Conservation (phyloP, 2,888 invertebrate species). For the Lasioglossum pauxillum region DNA sequence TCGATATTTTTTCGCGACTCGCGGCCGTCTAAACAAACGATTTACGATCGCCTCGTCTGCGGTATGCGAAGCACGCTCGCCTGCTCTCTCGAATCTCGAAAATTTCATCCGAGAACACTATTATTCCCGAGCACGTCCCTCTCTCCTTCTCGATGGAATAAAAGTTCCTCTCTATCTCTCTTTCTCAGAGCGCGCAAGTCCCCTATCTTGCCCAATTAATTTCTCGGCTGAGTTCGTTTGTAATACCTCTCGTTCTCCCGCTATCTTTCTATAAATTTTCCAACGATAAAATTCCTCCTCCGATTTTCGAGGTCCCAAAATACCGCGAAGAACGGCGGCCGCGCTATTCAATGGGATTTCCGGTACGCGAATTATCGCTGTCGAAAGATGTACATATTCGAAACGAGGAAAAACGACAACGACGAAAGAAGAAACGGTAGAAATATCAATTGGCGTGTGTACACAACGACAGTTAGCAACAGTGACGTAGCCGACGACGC, state of each 20-base stretch:
- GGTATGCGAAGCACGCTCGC: neutral
- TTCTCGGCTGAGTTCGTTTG: constrained; percentile 42
- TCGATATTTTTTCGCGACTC: neutral
- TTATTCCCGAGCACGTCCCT: neutral
- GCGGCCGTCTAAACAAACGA: neutral
- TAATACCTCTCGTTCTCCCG: constrained; percentile 53
- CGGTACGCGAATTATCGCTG: neutral
- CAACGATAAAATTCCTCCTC: constrained; percentile 20
- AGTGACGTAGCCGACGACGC: constrained; percentile 62
- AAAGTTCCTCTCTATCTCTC: neutral
- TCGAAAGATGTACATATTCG: neutral
- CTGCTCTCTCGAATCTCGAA: neutral
- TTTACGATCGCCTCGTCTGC: neutral
- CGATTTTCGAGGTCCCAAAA: neutral
- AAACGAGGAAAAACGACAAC: neutral
- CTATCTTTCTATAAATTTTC: constrained; percentile 59
- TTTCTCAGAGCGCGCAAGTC: neutral
- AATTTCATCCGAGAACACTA: neutral
- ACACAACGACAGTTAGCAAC: constrained; percentile 67
- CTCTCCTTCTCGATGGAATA: neutral
- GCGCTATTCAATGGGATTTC: neutral
- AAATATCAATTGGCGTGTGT: constrained; percentile 51
- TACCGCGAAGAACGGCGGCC: neutral
- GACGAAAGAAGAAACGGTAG: constrained; percentile 4
- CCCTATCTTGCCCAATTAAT: constrained; percentile 54